phyloP scores from a whole-genome alignment of 1,140 invertebrate genomes.

The Sycophaga agraensis region DNA sequence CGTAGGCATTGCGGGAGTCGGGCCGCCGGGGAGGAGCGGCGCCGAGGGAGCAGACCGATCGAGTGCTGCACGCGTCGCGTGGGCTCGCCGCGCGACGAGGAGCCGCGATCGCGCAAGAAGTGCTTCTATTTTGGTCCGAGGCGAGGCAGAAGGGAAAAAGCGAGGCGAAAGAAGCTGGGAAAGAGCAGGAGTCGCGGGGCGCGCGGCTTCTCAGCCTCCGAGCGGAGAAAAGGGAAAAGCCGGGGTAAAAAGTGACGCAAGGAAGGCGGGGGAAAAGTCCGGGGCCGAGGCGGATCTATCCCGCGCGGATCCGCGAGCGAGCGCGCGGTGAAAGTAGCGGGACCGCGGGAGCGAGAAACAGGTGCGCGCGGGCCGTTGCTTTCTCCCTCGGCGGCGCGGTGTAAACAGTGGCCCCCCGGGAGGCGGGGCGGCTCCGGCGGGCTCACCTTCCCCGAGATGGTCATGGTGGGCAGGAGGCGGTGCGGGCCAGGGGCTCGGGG shows the following conservation, averaged over 20 bases:
- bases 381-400: background rate
- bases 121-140: no score
- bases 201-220: no score
- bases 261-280: background rate
- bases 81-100: no score
- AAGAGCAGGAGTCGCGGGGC: background rate
- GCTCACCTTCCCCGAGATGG: conserved; percentile 37
- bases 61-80: no score
- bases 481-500: no score
- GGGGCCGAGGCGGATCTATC: conserved; percentile 18
- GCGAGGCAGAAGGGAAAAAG: no score
- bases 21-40: no score
- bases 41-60: no score
- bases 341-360: conserved; percentile 10
- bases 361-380: no score
- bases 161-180: background rate
- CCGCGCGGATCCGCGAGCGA: background rate
- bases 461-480: no score
- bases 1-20: no score
- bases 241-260: background rate
- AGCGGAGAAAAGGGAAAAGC: background rate
- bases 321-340: conserved; percentile 28
- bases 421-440: background rate
- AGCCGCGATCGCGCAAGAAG: no score
- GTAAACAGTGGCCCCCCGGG: background rate